Evolutionary conservation across 2,888 invertebrate genomes (phyloP).

Genomic region (Ectemnius cavifrons): DNA sequence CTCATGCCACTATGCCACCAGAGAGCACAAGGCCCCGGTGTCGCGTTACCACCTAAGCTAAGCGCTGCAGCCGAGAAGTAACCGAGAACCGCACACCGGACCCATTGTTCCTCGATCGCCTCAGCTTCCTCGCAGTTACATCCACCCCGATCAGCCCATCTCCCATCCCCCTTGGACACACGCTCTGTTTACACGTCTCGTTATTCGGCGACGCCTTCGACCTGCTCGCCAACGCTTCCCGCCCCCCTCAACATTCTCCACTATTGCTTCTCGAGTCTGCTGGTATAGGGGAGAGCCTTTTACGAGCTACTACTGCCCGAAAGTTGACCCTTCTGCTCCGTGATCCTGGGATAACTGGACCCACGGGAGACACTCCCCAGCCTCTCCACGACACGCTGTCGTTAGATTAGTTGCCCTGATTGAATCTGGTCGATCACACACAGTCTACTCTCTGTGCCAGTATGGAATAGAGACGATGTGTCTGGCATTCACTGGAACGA

Average conservation of each 20-base stretch:
- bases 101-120: slow-evolving; percentile 49
- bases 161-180: neutral
- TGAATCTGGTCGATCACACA: neutral
- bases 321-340: no score
- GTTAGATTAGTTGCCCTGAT: no score
- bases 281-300: no score
- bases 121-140: neutral
- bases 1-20: no score
- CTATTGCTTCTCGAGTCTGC: no score
- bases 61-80: slow-evolving; percentile 61
- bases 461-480: neutral
- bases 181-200: neutral
- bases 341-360: slow-evolving; percentile 20
- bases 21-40: slow-evolving; percentile 51
- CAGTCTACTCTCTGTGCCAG: no score
- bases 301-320: no score
- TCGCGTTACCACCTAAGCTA: slow-evolving; percentile 75
- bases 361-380: slow-evolving; percentile 21
- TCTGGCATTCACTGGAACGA: neutral
- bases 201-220: neutral
- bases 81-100: slow-evolving; percentile 69
- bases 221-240: slow-evolving; percentile 34
- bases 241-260: slow-evolving; percentile 8
- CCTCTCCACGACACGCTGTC: no score
- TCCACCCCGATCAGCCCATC: neutral